Base-by-base conservation (phyloP, 2,888 invertebrate species). In the Macrophya annulata region DNA sequence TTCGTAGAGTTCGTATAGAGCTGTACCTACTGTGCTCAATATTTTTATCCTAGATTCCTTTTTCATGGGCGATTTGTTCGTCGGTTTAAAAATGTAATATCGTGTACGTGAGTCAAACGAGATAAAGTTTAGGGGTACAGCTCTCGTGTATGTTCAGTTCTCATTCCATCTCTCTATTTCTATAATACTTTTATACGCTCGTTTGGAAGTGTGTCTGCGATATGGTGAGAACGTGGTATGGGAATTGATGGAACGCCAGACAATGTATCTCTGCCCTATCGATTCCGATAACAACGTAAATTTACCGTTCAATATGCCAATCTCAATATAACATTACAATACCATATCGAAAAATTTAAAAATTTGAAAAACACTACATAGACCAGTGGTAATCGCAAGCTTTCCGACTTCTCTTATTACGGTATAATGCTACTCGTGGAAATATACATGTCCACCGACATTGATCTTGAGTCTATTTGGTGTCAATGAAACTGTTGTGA, bases 261-360 rank as follows among this genome's bases (percentile, higher is more conserved):
- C 31, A 68, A 68, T 17, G 68, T 68, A 37, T 68, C 68, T 68
- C 68, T 17, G 17, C 37, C 5, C 17, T 37, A 68, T 68, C 37
- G 68, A 68, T 68, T 68, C 15, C 17, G 68, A 37, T 68, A 68
- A 68, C 68, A 68, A 15, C 68, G 68, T 37, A 68, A 68, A 68
- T 68, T 68, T 37, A 37, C 37, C 68, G 68, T 12, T 31, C 31
- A 25, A 68, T 68, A 37, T 68, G 68, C 25, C 37, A 68, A 68
- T 37, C 31, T 37, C 0, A 37, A 68, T 68, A 68, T 68, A 25
- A 68, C 25, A 68, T 68, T 37, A 37, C 4, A 5, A 37, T 68
- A 17, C 5, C 4, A 37, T 37, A 17, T 68, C 8, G 37, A 68
- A 68, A 68, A 68, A 10, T 17, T 6, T 4, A 37, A 68, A 37